Percentiles rank a stretch among this genome's conserved stretches.
phyloP scores from a whole-genome alignment of 2,888 invertebrate species.

The Acanthosepion esculentum region DNA sequence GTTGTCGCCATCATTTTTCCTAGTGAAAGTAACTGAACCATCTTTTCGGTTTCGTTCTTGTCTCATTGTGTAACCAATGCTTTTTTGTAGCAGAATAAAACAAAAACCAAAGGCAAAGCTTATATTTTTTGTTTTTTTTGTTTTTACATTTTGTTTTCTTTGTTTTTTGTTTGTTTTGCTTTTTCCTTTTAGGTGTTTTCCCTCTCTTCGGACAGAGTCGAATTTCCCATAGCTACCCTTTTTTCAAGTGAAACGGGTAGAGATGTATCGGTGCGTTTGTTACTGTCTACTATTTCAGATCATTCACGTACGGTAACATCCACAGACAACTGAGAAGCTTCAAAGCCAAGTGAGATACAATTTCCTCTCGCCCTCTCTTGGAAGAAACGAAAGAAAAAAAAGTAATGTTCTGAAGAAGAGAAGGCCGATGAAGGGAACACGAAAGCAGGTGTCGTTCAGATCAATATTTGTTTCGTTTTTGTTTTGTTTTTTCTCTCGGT shows the following conservation, averaged over 20 bases:
- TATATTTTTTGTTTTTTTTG: too few relatives aligned
- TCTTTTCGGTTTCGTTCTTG: neutral
- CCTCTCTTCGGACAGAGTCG: neutral
- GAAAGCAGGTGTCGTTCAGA: slow-evolving; percentile 1
- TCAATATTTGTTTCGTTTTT: neutral
- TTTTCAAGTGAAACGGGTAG: neutral
- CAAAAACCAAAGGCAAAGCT: neutral
- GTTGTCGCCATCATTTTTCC: neutral
- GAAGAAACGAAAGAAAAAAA: neutral
- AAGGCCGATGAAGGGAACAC: neutral
- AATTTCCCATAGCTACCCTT: neutral
- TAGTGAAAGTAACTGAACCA: neutral
- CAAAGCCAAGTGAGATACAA: too few relatives aligned
- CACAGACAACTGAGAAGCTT: neutral
- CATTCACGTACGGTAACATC: neutral
- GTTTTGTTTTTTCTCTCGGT: too few relatives aligned
- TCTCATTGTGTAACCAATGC: neutral
- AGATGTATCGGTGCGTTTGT: neutral
- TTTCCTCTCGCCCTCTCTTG: neutral
- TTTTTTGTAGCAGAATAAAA: neutral
- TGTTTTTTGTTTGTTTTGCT: neutral
- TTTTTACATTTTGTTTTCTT: too few relatives aligned
- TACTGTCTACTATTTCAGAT: neutral
- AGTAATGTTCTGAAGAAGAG: neutral
- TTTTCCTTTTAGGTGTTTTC: too few relatives aligned